These are phyloP conservation scores for Monodelphis domestica DNA, from an alignment of 2,797 vertebrate species.

Conservation along the genomic window DNA sequence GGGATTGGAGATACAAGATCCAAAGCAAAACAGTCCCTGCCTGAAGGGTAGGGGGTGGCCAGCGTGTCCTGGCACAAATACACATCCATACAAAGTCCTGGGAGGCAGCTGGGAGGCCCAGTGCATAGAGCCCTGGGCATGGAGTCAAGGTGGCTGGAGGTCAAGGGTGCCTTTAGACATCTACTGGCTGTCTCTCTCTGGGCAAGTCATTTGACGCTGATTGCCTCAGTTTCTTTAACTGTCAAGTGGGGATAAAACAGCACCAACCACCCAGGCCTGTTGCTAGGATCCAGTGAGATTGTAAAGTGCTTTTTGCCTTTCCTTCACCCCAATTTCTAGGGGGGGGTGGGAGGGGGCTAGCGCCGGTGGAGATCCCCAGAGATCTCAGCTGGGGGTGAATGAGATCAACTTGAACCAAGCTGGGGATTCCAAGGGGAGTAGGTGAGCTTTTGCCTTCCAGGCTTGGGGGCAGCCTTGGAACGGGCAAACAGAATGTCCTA, in stretches of 20 bases:
- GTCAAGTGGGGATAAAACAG: background rate
- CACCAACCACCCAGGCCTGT: background rate
- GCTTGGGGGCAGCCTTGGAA: background rate
- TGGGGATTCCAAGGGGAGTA: background rate
- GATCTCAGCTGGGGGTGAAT: background rate
- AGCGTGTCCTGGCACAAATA: no score
- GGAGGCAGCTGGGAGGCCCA: background rate
- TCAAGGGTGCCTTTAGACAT: background rate
- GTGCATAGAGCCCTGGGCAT: background rate
- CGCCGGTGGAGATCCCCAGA: background rate
- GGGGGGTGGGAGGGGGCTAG: background rate
- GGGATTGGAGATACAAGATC: no score
- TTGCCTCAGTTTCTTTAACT: slow-evolving; percentile 6
- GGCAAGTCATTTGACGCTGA: slow-evolving; percentile 4
- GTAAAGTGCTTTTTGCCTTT: background rate
- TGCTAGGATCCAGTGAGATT: background rate
- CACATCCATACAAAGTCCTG: background rate
- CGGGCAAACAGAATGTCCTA: background rate
- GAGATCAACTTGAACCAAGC: background rate
- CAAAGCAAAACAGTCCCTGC: background rate
- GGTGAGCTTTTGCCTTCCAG: background rate
- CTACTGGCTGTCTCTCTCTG: background rate
- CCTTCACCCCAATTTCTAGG: background rate
- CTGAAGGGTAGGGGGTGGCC: background rate
- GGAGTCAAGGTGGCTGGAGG: background rate